Evolutionary conservation across 2,113 vertebrate species (phyloP).

Genomic region (Hucho hucho): DNA sequence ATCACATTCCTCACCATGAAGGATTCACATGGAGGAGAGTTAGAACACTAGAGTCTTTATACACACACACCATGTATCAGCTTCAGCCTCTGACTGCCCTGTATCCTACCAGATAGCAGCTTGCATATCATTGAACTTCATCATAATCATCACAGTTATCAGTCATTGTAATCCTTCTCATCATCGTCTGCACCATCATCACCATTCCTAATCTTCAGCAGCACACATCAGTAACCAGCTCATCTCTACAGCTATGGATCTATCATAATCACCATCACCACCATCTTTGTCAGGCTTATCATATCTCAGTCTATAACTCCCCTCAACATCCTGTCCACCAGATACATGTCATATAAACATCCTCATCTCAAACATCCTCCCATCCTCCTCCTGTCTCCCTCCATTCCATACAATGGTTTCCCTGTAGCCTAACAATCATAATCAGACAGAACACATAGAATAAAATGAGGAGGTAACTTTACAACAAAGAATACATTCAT

Average conservation of each 20-base stretch:
- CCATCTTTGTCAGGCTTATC: not conserved
- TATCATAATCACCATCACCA: slow-evolving; percentile 8
- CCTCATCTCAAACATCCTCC: slow-evolving; percentile 2
- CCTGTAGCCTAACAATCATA: not conserved
- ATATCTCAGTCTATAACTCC: not conserved
- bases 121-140: slow-evolving; percentile 1
- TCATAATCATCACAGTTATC: not conserved
- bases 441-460: not conserved
- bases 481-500: too few relatives aligned
- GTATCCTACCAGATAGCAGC: not conserved
- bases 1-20: slow-evolving; percentile 30
- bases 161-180: not conserved
- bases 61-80: not conserved
- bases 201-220: not conserved
- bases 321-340: too few relatives aligned
- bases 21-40: slow-evolving; percentile 3
- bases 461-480: too few relatives aligned
- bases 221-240: not conserved
- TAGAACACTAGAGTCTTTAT: slow-evolving; percentile 3
- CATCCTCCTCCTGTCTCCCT: not conserved
- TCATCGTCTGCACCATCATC: not conserved
- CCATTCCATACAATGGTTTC: not conserved
- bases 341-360: too few relatives aligned
- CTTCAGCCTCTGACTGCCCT: not conserved
- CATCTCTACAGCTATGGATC: not conserved